A percentile compares a stretch with the other conserved stretches of the same genome.
Conservation (phyloP, 1,140 invertebrate species). For the Pseudachorutes palmiensis region DNA sequence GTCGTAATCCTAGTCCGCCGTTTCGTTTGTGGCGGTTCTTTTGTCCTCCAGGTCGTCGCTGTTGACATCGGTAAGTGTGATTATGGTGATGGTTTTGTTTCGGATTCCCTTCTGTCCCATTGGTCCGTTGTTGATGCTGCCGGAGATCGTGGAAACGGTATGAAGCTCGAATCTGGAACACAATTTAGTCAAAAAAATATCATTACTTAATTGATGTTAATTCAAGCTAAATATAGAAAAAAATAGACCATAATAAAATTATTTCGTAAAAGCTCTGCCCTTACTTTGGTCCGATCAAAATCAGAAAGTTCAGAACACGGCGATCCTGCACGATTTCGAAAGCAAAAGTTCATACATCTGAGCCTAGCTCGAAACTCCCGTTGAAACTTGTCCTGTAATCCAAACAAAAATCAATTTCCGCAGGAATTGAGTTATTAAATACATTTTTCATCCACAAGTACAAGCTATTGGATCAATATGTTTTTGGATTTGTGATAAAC, state of each 20-base stretch:
- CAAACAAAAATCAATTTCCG: background rate
- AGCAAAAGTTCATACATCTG: background rate
- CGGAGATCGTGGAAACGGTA: slow-evolving; percentile 3
- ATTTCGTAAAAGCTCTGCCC: background rate
- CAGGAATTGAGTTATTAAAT: background rate
- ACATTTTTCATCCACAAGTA: background rate
- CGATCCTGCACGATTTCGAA: background rate
- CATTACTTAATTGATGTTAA: background rate
- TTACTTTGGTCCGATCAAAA: background rate
- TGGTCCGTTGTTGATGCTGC: background rate
- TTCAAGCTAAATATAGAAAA: background rate
- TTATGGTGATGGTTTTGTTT: background rate
- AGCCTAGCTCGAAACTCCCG: background rate
- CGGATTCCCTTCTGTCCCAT: background rate
- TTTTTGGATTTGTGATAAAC: no score
- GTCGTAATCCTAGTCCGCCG: background rate
- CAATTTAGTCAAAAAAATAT: slow-evolving; percentile 3
- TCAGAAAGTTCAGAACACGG: background rate
- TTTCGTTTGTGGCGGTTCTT: background rate
- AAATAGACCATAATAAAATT: background rate
- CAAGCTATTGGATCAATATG: no score
- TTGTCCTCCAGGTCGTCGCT: background rate
- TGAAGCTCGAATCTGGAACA: slow-evolving; percentile 9
- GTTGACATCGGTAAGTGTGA: background rate
- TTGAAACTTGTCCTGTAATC: background rate